Conservation (phyloP, 2,888 invertebrate genomes). For the Lissonota sp. region DNA sequence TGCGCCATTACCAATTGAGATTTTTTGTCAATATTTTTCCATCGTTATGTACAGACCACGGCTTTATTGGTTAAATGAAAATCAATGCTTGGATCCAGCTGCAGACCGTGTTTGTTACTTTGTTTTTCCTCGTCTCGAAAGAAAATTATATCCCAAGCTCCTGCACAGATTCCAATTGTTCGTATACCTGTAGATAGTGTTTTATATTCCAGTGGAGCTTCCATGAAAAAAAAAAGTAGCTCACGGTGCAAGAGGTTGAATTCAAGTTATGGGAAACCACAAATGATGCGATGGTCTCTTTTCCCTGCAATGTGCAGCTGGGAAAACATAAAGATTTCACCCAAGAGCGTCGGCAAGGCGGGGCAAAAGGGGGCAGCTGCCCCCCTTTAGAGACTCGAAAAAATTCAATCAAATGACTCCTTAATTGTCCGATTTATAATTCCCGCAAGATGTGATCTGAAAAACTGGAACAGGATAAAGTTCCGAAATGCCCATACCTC, state of each 20-base stretch:
- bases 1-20: conserved; percentile 16
- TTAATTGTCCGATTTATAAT: no score
- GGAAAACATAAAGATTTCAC: no score
- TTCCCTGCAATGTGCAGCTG: no score
- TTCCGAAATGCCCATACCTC: no score
- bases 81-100: conserved; percentile 26
- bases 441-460: no score
- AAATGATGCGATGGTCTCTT: background rate
- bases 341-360: no score
- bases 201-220: background rate
- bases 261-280: conserved; percentile 2
- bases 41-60: background rate
- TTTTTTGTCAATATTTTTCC: conserved; percentile 11
- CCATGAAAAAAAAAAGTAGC: conserved; percentile 19
- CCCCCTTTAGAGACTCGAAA: no score
- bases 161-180: conserved; percentile 3
- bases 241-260: background rate
- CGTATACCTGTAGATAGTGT: background rate
- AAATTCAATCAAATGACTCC: no score
- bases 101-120: background rate
- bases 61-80: conserved; percentile 36
- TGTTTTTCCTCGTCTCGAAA: conserved; percentile 22
- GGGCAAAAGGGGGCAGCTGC: no score
- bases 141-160: conserved; percentile 14
- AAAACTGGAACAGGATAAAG: no score